Conservation (phyloP, 2,797 vertebrate species). For the Trachurus trachurus region DNA sequence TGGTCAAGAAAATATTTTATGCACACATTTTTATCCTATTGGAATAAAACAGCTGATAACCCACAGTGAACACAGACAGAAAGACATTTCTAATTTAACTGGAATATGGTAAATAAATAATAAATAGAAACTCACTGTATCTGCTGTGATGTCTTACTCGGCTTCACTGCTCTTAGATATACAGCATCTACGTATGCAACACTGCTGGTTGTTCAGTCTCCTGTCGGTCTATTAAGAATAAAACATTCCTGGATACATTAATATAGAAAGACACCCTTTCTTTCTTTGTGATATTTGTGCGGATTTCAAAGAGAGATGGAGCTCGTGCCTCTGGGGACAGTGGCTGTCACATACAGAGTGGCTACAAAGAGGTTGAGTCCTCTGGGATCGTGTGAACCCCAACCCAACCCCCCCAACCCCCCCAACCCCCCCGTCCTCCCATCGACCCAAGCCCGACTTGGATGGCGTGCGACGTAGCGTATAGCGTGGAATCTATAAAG, state of each 20-base stretch:
- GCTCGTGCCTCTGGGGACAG: slow-evolving; percentile 41
- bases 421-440: no score
- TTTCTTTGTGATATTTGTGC: slow-evolving; percentile 26
- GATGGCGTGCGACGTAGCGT: slow-evolving; percentile 10
- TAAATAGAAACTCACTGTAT: not conserved
- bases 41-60: not conserved
- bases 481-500: slow-evolving; percentile 41
- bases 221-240: slow-evolving; percentile 2
- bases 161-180: slow-evolving; percentile 1
- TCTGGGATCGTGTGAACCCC: slow-evolving; percentile 29
- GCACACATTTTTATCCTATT: not conserved
- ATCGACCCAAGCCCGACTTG: slow-evolving; percentile 26
- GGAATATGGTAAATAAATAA: not conserved
- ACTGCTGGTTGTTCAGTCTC: not conserved
- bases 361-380: slow-evolving; percentile 30
- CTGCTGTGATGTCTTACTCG: slow-evolving; percentile 1
- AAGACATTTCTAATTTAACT: not conserved
- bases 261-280: slow-evolving; percentile 6
- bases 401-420: no score
- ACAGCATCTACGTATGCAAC: not conserved
- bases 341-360: slow-evolving; percentile 29
- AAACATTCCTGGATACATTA: slow-evolving; percentile 8
- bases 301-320: slow-evolving; percentile 31
- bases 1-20: no score
- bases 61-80: not conserved